A percentile compares a stretch with the other conserved stretches of the same genome.
phyloP scores from a whole-genome alignment of 2,113 vertebrate species.

The Patagioenas fasciata region DNA sequence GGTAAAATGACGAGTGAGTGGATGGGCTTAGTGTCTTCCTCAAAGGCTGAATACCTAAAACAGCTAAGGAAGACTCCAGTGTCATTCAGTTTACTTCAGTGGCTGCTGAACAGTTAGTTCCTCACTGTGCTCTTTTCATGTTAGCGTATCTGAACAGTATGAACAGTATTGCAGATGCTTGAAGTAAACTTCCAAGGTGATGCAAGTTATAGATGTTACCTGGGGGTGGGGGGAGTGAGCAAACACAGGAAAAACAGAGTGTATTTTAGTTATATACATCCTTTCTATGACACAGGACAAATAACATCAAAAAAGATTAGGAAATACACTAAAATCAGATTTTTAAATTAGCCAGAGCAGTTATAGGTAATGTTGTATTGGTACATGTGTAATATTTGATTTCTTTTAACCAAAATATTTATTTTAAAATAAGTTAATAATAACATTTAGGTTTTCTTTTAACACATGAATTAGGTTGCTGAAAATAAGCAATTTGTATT shows the following conservation, averaged over 20 bases:
- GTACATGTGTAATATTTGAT: background rate
- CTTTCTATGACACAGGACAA: background rate
- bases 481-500: background rate
- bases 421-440: background rate
- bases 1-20: background rate
- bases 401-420: background rate
- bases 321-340: background rate
- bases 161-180: background rate
- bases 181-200: background rate
- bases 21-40: background rate
- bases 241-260: background rate
- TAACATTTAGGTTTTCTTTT: background rate
- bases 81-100: background rate
- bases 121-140: background rate
- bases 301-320: background rate
- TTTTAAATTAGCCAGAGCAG: background rate
- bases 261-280: background rate
- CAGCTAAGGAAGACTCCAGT: background rate
- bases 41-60: background rate
- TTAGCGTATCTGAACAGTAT: background rate
- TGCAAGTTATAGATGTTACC: background rate
- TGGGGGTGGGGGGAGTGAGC: background rate
- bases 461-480: background rate
- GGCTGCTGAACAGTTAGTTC: background rate
- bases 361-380: background rate